Evolutionary conservation across 2,888 invertebrate species (phyloP), one percentile per base, ranked within the genome.

Genomic region (Tolmerus cingulatus): DNA sequence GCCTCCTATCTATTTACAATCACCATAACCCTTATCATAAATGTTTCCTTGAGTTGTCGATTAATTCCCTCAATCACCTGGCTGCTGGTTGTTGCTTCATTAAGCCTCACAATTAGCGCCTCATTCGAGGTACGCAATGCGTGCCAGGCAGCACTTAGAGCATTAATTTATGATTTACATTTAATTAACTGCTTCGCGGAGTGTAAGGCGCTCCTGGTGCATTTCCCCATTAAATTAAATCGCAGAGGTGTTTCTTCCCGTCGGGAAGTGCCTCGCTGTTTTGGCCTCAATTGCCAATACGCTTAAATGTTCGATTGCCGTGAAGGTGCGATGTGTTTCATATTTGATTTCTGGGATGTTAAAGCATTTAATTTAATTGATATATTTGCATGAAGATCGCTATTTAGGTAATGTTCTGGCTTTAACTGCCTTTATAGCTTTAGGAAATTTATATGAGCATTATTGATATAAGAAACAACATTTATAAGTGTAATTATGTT

Each of bases 141-240:
- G 79, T 79, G 79, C 37, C 40, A 79, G 27, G 79, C 12, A 46
- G 74, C 74, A 85, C 85, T 85, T 40, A 85, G 43, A 16, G 40
- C 85, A 74, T 85, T 85, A 43, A 74, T 85, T 82, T 82, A 82
- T 66, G 82, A 82, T 82, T 82, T 82, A 82, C 82, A 82, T 82
- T 82, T 82, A 82, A 57, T 82, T 82, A 82, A 82, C 82, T 57
- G 40, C 66, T 82, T 55, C 23, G 82, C 37, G 37, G 51, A 82
- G 82, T 82, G 82, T 66, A 66, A 40, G 37, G 30, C 19, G 57
- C 57, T 66, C 51, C 16, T 3, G 79, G 23, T 79, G 79, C 79
- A 79, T 9, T 66, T 82, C 40, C 55, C 66, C 37, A 82, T 55
- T 82, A 82, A 82, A 82, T 82, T 82, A 82, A 82, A 23, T 51